Evolutionary conservation across 1,140 invertebrate species (phyloP), one percentile per base, ranked within the genome.

Genomic region (Drosophila subobscura): DNA sequence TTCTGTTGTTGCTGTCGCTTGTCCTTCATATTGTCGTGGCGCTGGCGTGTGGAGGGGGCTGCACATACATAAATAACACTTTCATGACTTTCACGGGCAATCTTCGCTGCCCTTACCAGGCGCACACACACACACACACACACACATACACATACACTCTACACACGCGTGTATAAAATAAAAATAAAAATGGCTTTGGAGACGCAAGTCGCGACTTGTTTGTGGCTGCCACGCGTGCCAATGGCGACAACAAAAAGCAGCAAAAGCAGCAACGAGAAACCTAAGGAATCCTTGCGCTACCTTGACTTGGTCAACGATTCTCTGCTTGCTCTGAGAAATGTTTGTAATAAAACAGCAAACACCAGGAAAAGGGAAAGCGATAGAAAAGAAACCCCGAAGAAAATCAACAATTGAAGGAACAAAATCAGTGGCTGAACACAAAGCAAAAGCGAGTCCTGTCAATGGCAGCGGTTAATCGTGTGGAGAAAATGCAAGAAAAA

Each of bases 191-290:
- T 64, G 44, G 54, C 53, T 56, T 47, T 54, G 57, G 53, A 71
- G 77, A 73, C 60, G 60, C 46, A 60, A 65, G 77, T 79, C 75
- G 71, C 77, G 77, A 74, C 77, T 78, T 79, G 75, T 79, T 79
- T 79, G 77, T 78, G 70, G 75, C 75, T 70, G 54, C 42, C 56
- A 53, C 45, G 70, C 70, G 74, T 79, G 77, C 63, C 77, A 61
- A 63, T 58, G 72, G 52, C 57, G 58, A 66, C 70, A 22, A 50
- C 25, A 53, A 45, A 0, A 44, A 54, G 16, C n/a, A 58, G 16
- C 14, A 52, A 52, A 5, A 14, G 7, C 4, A 12, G 27, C 5
- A 7, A 29, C 5, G 29, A 57, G 41, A 41, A 44, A 29, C 25
- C 23, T 6, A 49, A 40, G 16, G 27, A 57, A 50, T 49, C 47